A percentile compares a stretch with the other conserved stretches of the same genome.
These are phyloP conservation scores for Apeltes quadracus DNA, from an alignment of 2,113 vertebrate genomes.

Conservation along the genomic window DNA sequence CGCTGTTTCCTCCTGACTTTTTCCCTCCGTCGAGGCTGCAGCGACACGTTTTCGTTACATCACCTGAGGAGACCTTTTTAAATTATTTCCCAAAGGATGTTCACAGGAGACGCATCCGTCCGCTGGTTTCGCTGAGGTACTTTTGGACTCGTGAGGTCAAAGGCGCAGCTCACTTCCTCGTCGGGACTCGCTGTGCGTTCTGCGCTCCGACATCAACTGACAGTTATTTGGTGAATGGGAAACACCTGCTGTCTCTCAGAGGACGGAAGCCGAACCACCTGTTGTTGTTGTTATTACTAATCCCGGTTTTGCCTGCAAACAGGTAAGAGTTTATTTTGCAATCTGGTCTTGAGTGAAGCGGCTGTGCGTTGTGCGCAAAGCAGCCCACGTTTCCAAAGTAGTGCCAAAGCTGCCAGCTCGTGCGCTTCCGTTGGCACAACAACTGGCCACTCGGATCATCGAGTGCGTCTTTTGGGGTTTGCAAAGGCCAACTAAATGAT, in stretches of 20 bases:
- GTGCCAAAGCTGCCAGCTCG: neutral
- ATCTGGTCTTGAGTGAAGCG: neutral
- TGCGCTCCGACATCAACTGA: neutral
- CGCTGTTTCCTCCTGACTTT: neutral
- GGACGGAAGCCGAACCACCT: conserved; percentile 23
- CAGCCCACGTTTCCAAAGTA: neutral
- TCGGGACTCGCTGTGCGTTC: conserved; percentile 19
- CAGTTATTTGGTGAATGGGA: conserved; percentile 16
- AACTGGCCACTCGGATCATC: neutral
- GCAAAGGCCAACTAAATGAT: neutral
- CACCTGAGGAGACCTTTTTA: neutral
- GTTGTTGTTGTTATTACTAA: neutral
- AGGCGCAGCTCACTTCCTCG: conserved; percentile 38
- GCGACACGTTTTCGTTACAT: neutral
- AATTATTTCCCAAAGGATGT: neutral
- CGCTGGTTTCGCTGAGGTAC: neutral
- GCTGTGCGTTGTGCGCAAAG: neutral
- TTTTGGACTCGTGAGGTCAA: conserved; percentile 36
- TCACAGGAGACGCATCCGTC: conserved; percentile 23
- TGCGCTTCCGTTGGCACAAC: neutral
- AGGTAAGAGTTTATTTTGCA: conserved; percentile 50
- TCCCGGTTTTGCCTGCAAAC: conserved; percentile 9
- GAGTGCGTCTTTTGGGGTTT: neutral
- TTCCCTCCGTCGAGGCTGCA: neutral
- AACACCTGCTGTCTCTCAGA: conserved; percentile 7